phyloP scores from a whole-genome alignment of 2,113 vertebrate species.

The Terrapene triunguis region DNA sequence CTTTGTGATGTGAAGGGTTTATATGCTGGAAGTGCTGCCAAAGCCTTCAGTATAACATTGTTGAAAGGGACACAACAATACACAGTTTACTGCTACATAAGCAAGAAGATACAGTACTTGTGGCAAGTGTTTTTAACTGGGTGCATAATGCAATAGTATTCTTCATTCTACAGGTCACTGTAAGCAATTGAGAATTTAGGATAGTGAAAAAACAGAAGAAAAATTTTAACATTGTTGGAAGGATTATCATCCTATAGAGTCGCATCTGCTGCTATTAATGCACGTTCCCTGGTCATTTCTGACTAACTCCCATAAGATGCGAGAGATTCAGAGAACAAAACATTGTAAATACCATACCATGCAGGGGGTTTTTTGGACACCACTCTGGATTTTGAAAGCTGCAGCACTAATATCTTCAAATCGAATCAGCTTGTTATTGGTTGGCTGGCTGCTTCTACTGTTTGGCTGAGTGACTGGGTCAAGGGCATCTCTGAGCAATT shows the following conservation, averaged over 20 bases:
- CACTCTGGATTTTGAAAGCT: slow-evolving; percentile 88
- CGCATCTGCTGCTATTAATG: neutral
- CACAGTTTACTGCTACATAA: neutral
- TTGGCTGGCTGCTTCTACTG: slow-evolving; percentile 68
- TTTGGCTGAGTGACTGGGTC: slow-evolving; percentile 71
- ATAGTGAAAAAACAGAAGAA: slow-evolving; percentile 46
- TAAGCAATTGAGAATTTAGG: slow-evolving; percentile 43
- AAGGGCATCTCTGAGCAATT: slow-evolving; percentile 76
- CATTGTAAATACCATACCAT: slow-evolving; percentile 78
- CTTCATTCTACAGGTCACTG: slow-evolving; percentile 52
- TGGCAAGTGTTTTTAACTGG: neutral
- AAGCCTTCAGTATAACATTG: neutral
- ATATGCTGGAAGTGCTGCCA: neutral
- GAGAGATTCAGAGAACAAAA: neutral
- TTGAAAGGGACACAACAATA: neutral
- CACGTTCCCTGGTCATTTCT: neutral
- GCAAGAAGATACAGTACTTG: neutral
- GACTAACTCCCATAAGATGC: neutral
- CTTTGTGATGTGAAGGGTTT: neutral
- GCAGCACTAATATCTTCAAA: slow-evolving; percentile 93
- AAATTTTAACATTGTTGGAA: neutral
- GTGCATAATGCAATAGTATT: slow-evolving; percentile 8
- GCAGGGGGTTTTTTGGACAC: slow-evolving; percentile 90
- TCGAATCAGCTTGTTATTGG: slow-evolving; percentile 77
- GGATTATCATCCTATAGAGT: neutral